A percentile compares a stretch with the other conserved stretches of the same genome.
These are phyloP conservation scores for Varanus salvator DNA, from an alignment of 2,113 vertebrate species.

Conservation along the genomic window DNA sequence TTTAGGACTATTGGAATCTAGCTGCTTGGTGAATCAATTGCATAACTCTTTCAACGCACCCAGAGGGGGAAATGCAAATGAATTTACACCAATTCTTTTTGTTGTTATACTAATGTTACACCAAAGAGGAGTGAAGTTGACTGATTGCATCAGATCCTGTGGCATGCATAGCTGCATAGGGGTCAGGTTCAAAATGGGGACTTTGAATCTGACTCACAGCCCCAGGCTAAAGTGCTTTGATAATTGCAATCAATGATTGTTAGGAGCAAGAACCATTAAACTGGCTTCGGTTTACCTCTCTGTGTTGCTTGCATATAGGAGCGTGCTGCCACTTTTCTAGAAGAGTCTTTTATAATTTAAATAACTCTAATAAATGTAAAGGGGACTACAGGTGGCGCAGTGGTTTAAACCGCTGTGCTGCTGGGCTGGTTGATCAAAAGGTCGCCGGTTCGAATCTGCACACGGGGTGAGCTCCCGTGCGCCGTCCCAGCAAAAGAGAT, in stretches of 20 bases:
- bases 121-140: background rate
- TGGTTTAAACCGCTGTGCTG: too few species aligned
- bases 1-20: background rate
- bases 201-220: background rate
- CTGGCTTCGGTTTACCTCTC: background rate
- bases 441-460: too few species aligned
- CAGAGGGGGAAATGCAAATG: background rate
- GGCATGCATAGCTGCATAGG: background rate
- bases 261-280: background rate
- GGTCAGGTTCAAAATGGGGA: background rate
- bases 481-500: too few species aligned
- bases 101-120: background rate
- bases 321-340: background rate
- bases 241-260: background rate
- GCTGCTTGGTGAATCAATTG: background rate
- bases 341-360: background rate
- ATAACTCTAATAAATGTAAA: background rate
- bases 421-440: too few species aligned
- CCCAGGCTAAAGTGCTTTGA: background rate
- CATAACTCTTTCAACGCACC: background rate
- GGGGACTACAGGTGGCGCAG: too few species aligned
- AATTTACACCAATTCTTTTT: background rate
- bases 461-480: too few species aligned
- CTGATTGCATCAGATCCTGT: background rate
- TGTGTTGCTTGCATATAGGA: background rate